Evolutionary conservation across 2,888 invertebrate species (phyloP), one percentile per base, ranked within the genome.

Genomic region (Pycnomerus fuliginosus): DNA sequence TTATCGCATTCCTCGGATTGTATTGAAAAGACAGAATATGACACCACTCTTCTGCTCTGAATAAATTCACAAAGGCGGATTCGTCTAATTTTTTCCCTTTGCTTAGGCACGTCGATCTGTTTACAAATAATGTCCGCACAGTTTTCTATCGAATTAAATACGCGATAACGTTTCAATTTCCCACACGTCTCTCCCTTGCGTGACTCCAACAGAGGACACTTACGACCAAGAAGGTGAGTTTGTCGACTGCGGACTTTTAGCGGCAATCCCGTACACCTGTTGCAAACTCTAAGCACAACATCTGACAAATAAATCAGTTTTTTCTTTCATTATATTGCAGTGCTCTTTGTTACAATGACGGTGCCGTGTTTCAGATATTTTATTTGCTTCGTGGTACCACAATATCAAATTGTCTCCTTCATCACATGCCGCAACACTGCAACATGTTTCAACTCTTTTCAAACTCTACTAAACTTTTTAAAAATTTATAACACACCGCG

Each of bases 221-320:
- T n/a, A n/a, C n/a, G n/a, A 24, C 22, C 25, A 43, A 43, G 40
- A 43, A 39, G 43, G 48, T 44, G 35, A 44, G 45, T 50, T 41
- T 47, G 51, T 51, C 52, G 53, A 56, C 51, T 58, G 53, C 51
- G 44, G 51, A 56, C 43, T 53, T 59, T 60, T 58, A 56, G 57
- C 56, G 52, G 57, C 59, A 61, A 62, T 64, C 56, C 50, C 48
- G 52, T 56, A 55, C 65, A 64, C 62, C 62, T 64, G 65, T 62
- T 63, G 61, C 65, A 47, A 63, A 50, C 46, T 62, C 56, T 61
- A 61, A 62, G 61, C 62, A 60, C 60, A 56, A 53, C 57, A 58
- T 56, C 60, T 61, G 61, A 61, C 58, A 59, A 62, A 64, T 64
- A 62, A 62, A 63, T 65, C 61, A 62, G 61, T 56, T 63, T 58